Base-by-base conservation (phyloP, 1,140 invertebrate species). In the Scaptomyza montana region DNA sequence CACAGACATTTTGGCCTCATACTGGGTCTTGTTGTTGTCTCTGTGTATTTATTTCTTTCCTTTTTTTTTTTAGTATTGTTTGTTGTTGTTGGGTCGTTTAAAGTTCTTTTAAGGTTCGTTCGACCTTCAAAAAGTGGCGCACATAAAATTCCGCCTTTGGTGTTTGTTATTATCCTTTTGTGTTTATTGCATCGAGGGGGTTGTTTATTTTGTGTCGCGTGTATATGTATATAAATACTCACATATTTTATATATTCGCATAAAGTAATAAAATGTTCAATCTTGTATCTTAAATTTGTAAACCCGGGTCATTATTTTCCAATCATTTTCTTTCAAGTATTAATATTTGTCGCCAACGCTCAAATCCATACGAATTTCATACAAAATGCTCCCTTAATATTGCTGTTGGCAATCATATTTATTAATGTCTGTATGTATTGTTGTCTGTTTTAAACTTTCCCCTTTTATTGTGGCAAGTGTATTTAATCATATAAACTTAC, bases 61-160 rank as follows among this genome's bases (percentile, higher is more conserved):
- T 61, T 51, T 51, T 36, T 55, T 41, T 46, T 60, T 68, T 63
- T 77, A 63, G 39, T 43, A 36, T 60, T 55, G 65, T 33, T 56
- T 36, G 53, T 41, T 59, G 63, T 51, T 60, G 39, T 43, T 43
- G 39, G 39, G 39, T 43, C 39, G 39, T n/a, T 43, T 43, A 43
- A 43, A 43, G 67, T 59, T 54, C 72, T 82, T 82, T 82, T 76
- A 82, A 36, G 33, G 33, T 36, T 36, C 33, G 74, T 78, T 75
- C 78, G 80, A 84, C 80, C 80, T 84, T 79, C 78, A 80, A 79
- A 80, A 80, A 72, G 72, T 75, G 62, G 77, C 75, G 72, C 77
- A 79, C 59, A 79, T 72, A 65, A 74, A 59, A 43, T 45, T 59
- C 60, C 67, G 65, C 61, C 65, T 60, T 59, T 65, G 61, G 63